A percentile compares a stretch with the other conserved stretches of the same genome.
These are phyloP conservation scores for Therioaphis trifolii DNA, from an alignment of 2,888 invertebrate genomes.

Conservation along the genomic window DNA sequence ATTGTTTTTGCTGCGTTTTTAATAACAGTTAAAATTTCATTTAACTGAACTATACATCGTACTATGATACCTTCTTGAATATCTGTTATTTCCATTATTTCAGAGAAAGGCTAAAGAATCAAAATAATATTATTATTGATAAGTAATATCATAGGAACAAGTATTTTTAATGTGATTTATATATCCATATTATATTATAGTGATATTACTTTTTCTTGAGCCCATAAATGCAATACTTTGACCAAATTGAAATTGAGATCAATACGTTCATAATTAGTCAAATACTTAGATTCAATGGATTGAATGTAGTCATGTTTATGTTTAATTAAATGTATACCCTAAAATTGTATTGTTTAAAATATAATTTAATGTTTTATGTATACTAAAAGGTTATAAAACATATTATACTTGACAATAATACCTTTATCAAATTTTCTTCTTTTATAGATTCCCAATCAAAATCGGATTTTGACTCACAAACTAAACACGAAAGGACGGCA, in stretches of 20 bases:
- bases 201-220: slow-evolving; percentile 79
- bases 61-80: slow-evolving; percentile 99
- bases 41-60: slow-evolving; percentile 93
- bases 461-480: slow-evolving; percentile 86
- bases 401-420: slow-evolving; percentile 66
- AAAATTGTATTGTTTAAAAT: slow-evolving; percentile 36
- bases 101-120: slow-evolving; percentile 76
- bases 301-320: slow-evolving; percentile 63
- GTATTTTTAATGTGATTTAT: background rate
- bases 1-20: slow-evolving; percentile 89
- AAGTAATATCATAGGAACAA: background rate
- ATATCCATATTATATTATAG: background rate
- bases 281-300: slow-evolving; percentile 47
- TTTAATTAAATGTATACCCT: slow-evolving; percentile 65
- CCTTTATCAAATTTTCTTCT: slow-evolving; percentile 74
- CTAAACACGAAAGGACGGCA: slow-evolving; percentile 89
- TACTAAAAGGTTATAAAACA: background rate
- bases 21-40: slow-evolving; percentile 90
- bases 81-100: slow-evolving; percentile 89
- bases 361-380: background rate
- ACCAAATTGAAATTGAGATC: slow-evolving; percentile 90
- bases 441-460: slow-evolving; percentile 71
- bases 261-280: slow-evolving; percentile 71
- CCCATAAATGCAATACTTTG: slow-evolving; percentile 96
- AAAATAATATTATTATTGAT: background rate